phyloP scores from a whole-genome alignment of 1,140 invertebrate genomes.

The Drosophila elegans region DNA sequence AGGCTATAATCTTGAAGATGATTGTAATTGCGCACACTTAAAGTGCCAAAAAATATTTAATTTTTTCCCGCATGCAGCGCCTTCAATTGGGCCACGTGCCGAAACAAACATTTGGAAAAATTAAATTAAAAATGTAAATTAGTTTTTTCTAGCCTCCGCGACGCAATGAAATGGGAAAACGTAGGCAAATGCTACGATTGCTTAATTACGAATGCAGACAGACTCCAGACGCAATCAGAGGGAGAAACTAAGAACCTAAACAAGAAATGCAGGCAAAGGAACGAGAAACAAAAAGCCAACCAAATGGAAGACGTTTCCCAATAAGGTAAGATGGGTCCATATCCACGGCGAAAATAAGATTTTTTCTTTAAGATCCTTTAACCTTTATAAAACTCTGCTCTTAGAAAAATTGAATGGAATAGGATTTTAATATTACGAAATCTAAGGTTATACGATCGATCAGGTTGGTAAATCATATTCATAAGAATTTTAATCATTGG shows the following conservation, averaged over 20 bases:
- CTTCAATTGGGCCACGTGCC: slow-evolving; percentile 57
- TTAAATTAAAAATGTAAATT: slow-evolving; percentile 74
- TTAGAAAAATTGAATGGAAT: no score
- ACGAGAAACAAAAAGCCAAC: slow-evolving; percentile 1
- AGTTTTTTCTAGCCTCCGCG: slow-evolving; percentile 16
- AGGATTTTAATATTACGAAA: no score
- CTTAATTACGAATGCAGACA: slow-evolving; percentile 50
- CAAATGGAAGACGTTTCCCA: slow-evolving; percentile 45
- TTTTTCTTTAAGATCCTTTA: no score
- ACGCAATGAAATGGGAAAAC: slow-evolving; percentile 17
- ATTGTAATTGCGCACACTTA: slow-evolving; percentile 67
- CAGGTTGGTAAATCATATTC: no score
- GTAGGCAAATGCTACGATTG: slow-evolving; percentile 57
- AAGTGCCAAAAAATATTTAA: slow-evolving; percentile 55
- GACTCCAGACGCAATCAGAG: slow-evolving; percentile 21
- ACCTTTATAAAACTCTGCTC: no score
- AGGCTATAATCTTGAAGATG: slow-evolving; percentile 38
- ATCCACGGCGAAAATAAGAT: not conserved
- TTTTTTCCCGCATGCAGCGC: slow-evolving; percentile 48
- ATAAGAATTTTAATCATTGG: no score
- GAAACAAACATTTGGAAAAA: slow-evolving; percentile 43
- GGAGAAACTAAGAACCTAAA: slow-evolving; percentile 25
- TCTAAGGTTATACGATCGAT: no score
- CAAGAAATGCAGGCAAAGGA: not conserved
- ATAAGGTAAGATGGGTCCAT: slow-evolving; percentile 21